These are phyloP conservation scores for Gorilla gorilla DNA, from an alignment of 2,113 vertebrate species.

Conservation along the genomic window DNA sequence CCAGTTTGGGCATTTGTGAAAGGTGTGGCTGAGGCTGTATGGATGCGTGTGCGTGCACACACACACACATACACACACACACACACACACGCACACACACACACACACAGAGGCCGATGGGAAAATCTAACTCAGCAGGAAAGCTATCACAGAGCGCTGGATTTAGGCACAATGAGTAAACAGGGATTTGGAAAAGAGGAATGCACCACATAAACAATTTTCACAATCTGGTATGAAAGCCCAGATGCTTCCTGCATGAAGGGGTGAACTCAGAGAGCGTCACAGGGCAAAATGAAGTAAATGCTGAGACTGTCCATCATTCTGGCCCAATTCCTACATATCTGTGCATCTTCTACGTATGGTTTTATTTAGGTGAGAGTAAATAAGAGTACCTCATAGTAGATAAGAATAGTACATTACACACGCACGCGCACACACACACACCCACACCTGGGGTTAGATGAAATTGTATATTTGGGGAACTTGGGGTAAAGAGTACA, in stretches of 20 bases:
- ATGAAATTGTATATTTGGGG: not conserved
- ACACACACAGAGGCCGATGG: not conserved
- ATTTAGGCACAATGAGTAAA: conserved; percentile 41
- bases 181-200: conserved; percentile 38
- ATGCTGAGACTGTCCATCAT: not conserved
- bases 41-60: not conserved
- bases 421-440: not conserved
- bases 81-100: not conserved
- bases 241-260: conserved; percentile 8
- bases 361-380: not conserved
- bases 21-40: not conserved
- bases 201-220: conserved; percentile 28
- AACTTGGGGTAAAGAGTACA: not conserved
- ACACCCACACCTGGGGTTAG: not conserved
- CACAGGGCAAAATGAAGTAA: not conserved
- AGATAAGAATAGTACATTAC: not conserved
- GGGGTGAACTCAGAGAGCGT: not conserved
- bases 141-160: not conserved
- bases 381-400: not conserved
- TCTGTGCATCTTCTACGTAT: not conserved
- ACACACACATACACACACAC: not conserved
- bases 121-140: conserved; percentile 38
- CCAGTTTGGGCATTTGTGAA: not conserved
- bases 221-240: not conserved
- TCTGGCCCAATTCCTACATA: not conserved